Base-by-base conservation (phyloP, 2,888 invertebrate species). In the Tryphoninae sp. region DNA sequence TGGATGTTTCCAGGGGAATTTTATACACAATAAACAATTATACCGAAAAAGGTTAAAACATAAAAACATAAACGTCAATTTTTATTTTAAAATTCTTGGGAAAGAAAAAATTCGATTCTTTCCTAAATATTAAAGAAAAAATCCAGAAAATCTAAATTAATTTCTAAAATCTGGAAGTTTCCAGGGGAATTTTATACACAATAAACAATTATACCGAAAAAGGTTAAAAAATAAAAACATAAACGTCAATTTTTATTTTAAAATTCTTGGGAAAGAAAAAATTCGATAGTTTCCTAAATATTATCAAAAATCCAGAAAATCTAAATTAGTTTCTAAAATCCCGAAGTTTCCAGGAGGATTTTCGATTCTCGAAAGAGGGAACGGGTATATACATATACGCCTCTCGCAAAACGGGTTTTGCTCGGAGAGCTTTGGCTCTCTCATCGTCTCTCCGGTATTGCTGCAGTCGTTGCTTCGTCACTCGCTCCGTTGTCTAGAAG, bases 381-480 rank as follows among this genome's bases (percentile, higher is more conserved):
- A 16, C n/a, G 19, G 19, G 9, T 13, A 51, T n/a, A n/a, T n/a
- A n/a, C n/a, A n/a, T n/a, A n/a, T 6, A 2, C 19, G 42, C 53
- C 42, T 73, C 16, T 11, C 62, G 33, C 33, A 3, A 69, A 74
- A 74, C 73, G 42, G 73, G 74, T 69, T 69, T 81, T 45, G 9
- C 74, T 55, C 55, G 16, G 23, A 67, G 72, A 67, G 72, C 67
- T 62, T 68, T 16, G 23, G 67, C 72, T 72, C 73, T 73, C 59
- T 72, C 73, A 62, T 58, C 42, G 76, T 67, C 59, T 76, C 62
- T 68, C 64, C 6, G 82, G 64, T 68, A 79, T 76, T 86, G 86
- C 85, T 87, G 86, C 87, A 80, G 83, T 85, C 86, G 84, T 87
- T 87, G 88, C 87, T 88, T 89, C 88, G 87, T 88, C 89, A 89